Evolutionary conservation across 2,888 invertebrate genomes (phyloP), one percentile per base, ranked within the genome.

Genomic region (Phymatocera aterrima): DNA sequence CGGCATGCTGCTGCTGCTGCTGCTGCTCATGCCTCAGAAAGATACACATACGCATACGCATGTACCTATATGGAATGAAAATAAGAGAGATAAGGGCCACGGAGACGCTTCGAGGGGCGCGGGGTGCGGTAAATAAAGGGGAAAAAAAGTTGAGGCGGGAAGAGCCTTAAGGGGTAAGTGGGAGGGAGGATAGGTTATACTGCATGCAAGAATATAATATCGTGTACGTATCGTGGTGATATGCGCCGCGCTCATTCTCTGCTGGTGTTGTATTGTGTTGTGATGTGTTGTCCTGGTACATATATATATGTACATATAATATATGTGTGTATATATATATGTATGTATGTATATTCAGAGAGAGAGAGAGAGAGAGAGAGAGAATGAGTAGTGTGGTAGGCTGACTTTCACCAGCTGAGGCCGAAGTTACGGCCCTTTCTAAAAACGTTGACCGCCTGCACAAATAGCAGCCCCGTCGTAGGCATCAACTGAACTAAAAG

Each of bases 401-500:
- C 84, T 83, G 84, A 85, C 85, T 86, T 85, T 87, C 84, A 85
- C 85, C 80, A 24, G 75, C 75, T 40, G 57, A 75, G 75, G 75
- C 75, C 43, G 75, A 75, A 75, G 57, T 51, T 75, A 75, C 43
- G 57, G 18, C 40, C 75, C 57, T 75, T 75, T 75, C 75, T 40
- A 60, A 60, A 75, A 75, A 75, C 75, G 43, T 60, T 72, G 24
- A 46, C 28, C 34, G 28, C 12, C 8, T 43, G 43, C 12, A 10
- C n/a, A n/a, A 43, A 40, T 12, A 18, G 10, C 43, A 43, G 24
- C 60, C 60, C 10, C 4, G 8, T 24, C 1, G 5, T n/a, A 51
- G 18, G 18, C 64, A 64, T 64, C 64, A 64, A 37, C n/a, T 60
- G 60, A 6, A 60, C 31, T 48, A n/a, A 12, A 28, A 48, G 48